phyloP scores from a whole-genome alignment of 2,113 vertebrate species.

The Scomber japonicus region DNA sequence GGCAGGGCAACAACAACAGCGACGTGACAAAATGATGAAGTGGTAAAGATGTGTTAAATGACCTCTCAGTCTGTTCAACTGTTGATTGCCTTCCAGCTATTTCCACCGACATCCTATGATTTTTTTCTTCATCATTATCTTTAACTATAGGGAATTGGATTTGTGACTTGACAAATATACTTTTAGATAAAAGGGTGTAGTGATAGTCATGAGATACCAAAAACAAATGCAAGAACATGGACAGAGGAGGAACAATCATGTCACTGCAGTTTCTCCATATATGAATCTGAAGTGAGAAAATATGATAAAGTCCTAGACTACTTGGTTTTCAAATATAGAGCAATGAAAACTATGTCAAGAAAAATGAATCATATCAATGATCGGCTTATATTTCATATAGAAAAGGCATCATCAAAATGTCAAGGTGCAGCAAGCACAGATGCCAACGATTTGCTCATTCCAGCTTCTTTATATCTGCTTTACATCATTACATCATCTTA shows the following conservation, averaged over 20 bases:
- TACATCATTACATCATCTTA: background rate
- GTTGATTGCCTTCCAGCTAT: background rate
- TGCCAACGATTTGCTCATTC: background rate
- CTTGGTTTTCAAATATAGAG: background rate
- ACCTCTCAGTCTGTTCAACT: conserved; percentile 17
- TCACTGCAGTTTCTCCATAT: background rate
- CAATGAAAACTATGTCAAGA: background rate
- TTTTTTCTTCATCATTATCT: background rate
- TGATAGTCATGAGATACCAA: background rate
- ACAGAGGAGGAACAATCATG: background rate
- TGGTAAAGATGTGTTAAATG: conserved; percentile 21
- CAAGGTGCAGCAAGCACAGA: background rate
- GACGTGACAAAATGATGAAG: conserved; percentile 48
- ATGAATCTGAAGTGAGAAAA: background rate
- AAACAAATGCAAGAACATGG: background rate
- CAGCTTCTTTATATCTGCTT: background rate
- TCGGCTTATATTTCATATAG: too few relatives aligned
- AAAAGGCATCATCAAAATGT: background rate
- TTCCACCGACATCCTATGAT: background rate
- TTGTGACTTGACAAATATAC: background rate
- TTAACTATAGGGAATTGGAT: background rate
- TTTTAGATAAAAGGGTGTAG: background rate
- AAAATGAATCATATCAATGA: too few relatives aligned
- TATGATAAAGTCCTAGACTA: background rate
- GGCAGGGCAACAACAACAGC: conserved; percentile 5